phyloP scores from a whole-genome alignment of 2,113 vertebrate species.

The Peromyscus maniculatus region DNA sequence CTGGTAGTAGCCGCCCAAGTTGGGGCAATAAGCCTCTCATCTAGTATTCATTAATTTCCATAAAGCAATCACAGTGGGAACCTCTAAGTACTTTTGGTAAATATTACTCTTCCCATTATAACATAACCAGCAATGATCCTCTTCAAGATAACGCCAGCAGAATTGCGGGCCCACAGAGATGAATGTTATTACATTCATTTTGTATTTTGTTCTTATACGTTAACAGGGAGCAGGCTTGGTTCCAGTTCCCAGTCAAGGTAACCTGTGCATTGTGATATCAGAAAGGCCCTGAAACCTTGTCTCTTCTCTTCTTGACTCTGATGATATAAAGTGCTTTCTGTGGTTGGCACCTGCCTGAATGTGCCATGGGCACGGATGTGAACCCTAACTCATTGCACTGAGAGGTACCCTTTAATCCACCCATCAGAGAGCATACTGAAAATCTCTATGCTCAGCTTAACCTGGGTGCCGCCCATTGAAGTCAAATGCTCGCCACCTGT shows the following conservation, averaged over 20 bases:
- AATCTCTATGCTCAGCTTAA: background rate
- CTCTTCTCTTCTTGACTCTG: background rate
- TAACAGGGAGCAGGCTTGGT: background rate
- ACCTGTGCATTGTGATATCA: background rate
- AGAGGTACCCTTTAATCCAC: background rate
- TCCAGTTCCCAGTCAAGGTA: background rate
- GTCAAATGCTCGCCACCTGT: background rate
- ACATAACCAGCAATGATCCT: background rate
- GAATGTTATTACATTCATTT: background rate
- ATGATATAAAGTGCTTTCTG: background rate
- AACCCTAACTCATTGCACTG: background rate
- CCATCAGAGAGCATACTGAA: background rate
- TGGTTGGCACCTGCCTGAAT: background rate
- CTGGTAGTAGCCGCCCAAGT: background rate
- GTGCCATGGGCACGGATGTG: background rate
- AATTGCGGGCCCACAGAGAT: conserved; percentile 37
- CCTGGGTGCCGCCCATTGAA: background rate
- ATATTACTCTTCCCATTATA: background rate
- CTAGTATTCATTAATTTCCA: conserved; percentile 29
- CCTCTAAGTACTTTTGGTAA: conserved; percentile 48
- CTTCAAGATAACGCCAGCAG: conserved; percentile 51
- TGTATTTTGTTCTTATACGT: conserved; percentile 30
- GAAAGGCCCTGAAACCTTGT: background rate
- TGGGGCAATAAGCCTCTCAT: background rate
- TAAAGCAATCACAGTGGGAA: conserved; percentile 50